Conservation (phyloP, 2,113 vertebrate species). For the Ammodytes marinus region DNA sequence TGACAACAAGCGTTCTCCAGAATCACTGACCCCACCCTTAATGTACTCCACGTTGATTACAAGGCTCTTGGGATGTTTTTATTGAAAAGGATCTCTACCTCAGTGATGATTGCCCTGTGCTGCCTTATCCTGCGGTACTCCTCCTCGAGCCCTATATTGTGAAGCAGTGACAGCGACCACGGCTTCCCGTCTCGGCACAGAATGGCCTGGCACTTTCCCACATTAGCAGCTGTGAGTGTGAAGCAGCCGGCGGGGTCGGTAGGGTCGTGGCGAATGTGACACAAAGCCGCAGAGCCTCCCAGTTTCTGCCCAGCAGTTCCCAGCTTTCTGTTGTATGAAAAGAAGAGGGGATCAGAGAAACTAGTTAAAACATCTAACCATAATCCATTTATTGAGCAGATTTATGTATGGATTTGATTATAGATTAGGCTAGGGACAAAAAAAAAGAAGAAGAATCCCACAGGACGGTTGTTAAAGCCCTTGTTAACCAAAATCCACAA, state of each 20-base stretch:
- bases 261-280: conserved; percentile 97
- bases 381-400: background rate
- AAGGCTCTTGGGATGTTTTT: background rate
- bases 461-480: no score
- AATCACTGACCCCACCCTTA: no score
- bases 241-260: conserved; percentile 94
- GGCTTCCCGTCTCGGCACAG: conserved; percentile 96
- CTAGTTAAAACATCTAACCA: background rate
- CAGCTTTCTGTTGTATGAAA: conserved; percentile 87
- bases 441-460: no score
- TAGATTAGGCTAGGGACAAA: no score
- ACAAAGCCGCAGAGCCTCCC: conserved; percentile 96
- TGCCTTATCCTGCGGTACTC: conserved; percentile 92
- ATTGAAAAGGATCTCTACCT: conserved; percentile 83
- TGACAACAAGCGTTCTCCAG: no score
- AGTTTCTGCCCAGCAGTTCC: conserved; percentile 98
- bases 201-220: conserved; percentile 97
- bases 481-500: no score
- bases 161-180: conserved; percentile 91
- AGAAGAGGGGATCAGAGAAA: background rate
- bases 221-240: conserved; percentile 94
- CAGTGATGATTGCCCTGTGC: conserved; percentile 96
- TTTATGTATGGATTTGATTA: no score
- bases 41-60: background rate
- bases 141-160: conserved; percentile 91